Conservation (phyloP, 2,113 vertebrate species). For the Notothenia coriiceps region DNA sequence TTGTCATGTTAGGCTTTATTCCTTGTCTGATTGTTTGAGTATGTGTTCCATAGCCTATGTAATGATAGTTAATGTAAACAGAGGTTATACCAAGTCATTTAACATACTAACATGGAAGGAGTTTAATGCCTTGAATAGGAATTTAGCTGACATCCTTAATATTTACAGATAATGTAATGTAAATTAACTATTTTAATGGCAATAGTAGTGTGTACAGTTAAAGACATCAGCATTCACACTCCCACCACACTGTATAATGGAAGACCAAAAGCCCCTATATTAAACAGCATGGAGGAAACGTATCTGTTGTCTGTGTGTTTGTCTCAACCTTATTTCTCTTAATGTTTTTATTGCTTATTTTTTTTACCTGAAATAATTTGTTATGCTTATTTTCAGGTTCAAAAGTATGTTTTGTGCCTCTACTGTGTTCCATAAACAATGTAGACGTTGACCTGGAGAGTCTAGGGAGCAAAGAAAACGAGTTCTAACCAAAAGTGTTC, state of each 20-base stretch:
- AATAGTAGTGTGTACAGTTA: conserved; percentile 73
- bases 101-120: conserved; percentile 31
- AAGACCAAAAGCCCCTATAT: conserved; percentile 74
- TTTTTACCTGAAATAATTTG: background rate
- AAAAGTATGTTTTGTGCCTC: too few species aligned
- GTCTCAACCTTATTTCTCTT: conserved; percentile 11
- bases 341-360: background rate
- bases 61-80: conserved; percentile 42
- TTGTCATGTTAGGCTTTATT: conserved; percentile 49
- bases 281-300: conserved; percentile 81
- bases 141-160: conserved; percentile 44
- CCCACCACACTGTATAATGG: conserved; percentile 69
- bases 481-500: too few species aligned
- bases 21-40: conserved; percentile 43
- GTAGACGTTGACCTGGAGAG: too few species aligned
- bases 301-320: conserved; percentile 18
- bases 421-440: too few species aligned
- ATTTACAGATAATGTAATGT: conserved; percentile 53
- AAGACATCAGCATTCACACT: conserved; percentile 54
- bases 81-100: conserved; percentile 44
- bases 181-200: conserved; percentile 75
- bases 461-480: too few species aligned
- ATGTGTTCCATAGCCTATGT: conserved; percentile 46
- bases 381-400: background rate
- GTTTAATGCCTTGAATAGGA: conserved; percentile 43